Percentiles rank a stretch among this genome's conserved stretches.
Evolutionary conservation across 2,797 vertebrate genomes (phyloP).

Genomic region (Squalus acanthias): DNA sequence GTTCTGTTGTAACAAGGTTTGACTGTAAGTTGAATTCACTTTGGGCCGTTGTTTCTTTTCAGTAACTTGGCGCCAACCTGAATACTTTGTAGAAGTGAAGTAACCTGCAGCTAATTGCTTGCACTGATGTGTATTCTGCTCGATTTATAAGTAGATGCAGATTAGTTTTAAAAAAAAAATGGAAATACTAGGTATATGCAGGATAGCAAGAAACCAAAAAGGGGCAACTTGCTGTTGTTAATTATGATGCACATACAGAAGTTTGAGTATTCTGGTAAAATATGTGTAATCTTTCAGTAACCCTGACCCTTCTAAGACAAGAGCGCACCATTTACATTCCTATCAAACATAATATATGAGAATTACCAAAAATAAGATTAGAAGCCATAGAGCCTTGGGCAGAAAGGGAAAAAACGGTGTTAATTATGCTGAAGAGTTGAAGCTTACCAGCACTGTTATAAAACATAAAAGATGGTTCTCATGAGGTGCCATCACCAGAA

Average conservation of each 20-base stretch:
- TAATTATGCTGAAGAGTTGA: background rate
- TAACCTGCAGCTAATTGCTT: background rate
- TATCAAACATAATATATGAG: background rate
- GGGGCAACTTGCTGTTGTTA: background rate
- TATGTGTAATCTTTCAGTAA: constrained; percentile 1
- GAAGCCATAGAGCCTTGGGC: background rate
- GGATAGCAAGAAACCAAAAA: background rate
- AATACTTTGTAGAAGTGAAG: background rate
- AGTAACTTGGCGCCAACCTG: background rate
- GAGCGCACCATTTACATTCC: background rate
- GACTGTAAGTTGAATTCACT: background rate
- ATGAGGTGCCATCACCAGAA: background rate
- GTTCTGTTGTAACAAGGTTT: constrained; percentile 10
- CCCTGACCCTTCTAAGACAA: background rate
- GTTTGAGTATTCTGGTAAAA: background rate
- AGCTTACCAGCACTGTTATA: background rate
- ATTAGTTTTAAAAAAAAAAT: background rate
- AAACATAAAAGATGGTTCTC: background rate
- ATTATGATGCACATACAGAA: background rate
- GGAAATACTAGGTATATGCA: background rate
- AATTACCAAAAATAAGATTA: background rate
- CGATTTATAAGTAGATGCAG: background rate
- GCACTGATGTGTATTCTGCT: background rate
- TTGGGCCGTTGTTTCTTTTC: background rate
- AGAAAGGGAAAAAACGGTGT: background rate